Base-by-base conservation (phyloP, 2,797 vertebrate species). In the Epinephelus malabaricus region DNA sequence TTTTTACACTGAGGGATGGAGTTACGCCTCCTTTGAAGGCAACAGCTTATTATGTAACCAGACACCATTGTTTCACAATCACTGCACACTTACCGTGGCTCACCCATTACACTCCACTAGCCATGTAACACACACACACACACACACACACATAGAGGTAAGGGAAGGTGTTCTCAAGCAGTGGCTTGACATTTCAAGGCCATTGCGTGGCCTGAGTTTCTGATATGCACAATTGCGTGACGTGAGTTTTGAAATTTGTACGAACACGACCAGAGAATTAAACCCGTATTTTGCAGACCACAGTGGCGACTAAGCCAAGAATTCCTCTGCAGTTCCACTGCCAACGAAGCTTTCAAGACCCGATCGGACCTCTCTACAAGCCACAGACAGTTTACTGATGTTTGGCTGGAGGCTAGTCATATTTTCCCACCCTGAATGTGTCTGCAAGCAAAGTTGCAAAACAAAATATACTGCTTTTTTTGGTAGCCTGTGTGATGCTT, bases 11-110 rank as follows among this genome's bases (percentile, higher is more conserved):
- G 71, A 89, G 86, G 87, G 93, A 94, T 95, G 92, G 88, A 85
- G 93, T 93, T 94, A 94, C 91, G 53, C 91, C 89, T 92, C 70
- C 92, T 94, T 94, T 95, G 92, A 95, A 94, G 89, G 91, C 90
- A 93, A 88, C 94, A 93, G 94, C 92, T 95, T 94, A 96, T 96
- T 95, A 94, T 94, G 95, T 94, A 96, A 96, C 91, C 83, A 69
- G 95, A 96, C 86, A 92, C 95, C 91, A 93, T 93, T 95, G 94
- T 95, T 94, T 95, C 94, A 93, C 93, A 94, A 95, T 94, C 90
- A 78, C 90, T 91, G 94, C 92, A 93, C 95, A 94, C 95, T 95
- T 96, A 93, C 76, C 63, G 71, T 10, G 73, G 89, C 90, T 92
- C 86, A 75, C 62, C 77, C 79, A 63, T 90, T 88, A 90, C 91